Conservation (phyloP, 1,140 invertebrate species). For the Drosophila biarmipes region DNA sequence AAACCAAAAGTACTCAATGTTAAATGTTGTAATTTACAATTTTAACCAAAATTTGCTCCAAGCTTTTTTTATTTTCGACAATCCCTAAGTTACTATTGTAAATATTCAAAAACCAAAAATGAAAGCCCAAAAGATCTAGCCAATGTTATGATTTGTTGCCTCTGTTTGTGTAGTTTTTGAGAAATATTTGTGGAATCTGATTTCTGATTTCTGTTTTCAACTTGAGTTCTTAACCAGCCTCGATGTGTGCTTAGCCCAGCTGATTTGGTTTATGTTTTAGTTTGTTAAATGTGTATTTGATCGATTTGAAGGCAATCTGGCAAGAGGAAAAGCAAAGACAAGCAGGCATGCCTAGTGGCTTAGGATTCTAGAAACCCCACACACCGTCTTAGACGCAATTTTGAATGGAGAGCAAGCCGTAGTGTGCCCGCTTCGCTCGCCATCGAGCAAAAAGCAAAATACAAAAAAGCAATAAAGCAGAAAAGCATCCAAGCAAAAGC, state of each 20-base stretch:
- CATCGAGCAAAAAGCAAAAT: conserved; percentile 11
- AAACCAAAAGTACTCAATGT: conserved; percentile 68
- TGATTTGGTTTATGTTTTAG: conserved; percentile 44
- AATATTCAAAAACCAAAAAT: conserved; percentile 28
- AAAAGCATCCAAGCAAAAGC: conserved; percentile 10
- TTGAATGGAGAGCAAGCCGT: conserved; percentile 49
- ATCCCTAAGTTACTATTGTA: conserved; percentile 27
- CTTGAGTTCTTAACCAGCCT: conserved; percentile 41
- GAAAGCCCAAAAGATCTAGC: conserved; percentile 34
- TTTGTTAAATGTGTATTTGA: conserved; percentile 27
- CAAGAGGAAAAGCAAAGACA: conserved; percentile 25
- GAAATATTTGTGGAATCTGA: conserved; percentile 28
- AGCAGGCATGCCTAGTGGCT: conserved; percentile 41
- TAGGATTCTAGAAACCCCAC: conserved; percentile 42
- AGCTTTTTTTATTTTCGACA: conserved; percentile 26
- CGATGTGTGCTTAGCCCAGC: conserved; percentile 50
- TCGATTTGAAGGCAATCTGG: conserved; percentile 23
- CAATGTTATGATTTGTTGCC: conserved; percentile 46
- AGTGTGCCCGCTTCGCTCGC: conserved; percentile 42
- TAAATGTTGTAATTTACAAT: conserved; percentile 75
- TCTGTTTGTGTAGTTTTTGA: conserved; percentile 48
- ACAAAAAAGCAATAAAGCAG: conserved; percentile 12
- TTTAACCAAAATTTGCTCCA: conserved; percentile 40
- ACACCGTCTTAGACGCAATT: conserved; percentile 20
- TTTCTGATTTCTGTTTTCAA: conserved; percentile 50